Percentiles rank a stretch among this genome's conserved stretches.
phyloP scores from a whole-genome alignment of 2,888 invertebrate genomes.

The Orthosia gothica region DNA sequence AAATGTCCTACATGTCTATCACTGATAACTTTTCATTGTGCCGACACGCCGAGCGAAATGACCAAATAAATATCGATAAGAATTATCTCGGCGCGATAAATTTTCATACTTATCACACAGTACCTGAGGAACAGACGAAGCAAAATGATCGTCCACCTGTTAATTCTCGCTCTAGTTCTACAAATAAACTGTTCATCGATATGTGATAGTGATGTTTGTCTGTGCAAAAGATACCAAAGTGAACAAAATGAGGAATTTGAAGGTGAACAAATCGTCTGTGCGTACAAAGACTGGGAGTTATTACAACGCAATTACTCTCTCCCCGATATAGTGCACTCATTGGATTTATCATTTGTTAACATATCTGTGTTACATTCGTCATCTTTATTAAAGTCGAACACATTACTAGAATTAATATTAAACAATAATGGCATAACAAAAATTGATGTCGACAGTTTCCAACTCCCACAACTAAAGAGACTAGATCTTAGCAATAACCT shows the following conservation, averaged over 20 bases:
- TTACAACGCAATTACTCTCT: slow-evolving; percentile 72
- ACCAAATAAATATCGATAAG: slow-evolving; percentile 79
- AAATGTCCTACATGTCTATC: slow-evolving; percentile 43
- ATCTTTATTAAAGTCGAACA: slow-evolving; percentile 74
- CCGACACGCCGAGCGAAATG: slow-evolving; percentile 75
- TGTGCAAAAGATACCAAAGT: slow-evolving; percentile 73
- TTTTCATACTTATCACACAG: slow-evolving; percentile 64
- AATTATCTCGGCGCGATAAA: slow-evolving; percentile 76
- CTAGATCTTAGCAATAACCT: slow-evolving; percentile 86
- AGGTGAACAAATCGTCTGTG: slow-evolving; percentile 81
- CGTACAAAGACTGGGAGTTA: slow-evolving; percentile 70
- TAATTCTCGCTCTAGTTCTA: slow-evolving; percentile 67
- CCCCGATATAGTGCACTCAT: slow-evolving; percentile 75
- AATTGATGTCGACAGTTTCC: slow-evolving; percentile 77
- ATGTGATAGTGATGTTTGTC: slow-evolving; percentile 78
- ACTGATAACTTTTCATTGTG: slow-evolving; percentile 52
- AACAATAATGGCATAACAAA: slow-evolving; percentile 79
- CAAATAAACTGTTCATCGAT: slow-evolving; percentile 74
- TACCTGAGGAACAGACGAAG: slow-evolving; percentile 50
- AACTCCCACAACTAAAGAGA: slow-evolving; percentile 79
- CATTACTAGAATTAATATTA: slow-evolving; percentile 77
- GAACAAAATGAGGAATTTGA: slow-evolving; percentile 73
- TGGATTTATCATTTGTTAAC: slow-evolving; percentile 84
- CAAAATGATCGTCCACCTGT: slow-evolving; percentile 71
- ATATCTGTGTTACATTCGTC: slow-evolving; percentile 74